These are phyloP conservation scores for Papilio dardanus DNA, from an alignment of 1,140 invertebrate species.

Conservation along the genomic window DNA sequence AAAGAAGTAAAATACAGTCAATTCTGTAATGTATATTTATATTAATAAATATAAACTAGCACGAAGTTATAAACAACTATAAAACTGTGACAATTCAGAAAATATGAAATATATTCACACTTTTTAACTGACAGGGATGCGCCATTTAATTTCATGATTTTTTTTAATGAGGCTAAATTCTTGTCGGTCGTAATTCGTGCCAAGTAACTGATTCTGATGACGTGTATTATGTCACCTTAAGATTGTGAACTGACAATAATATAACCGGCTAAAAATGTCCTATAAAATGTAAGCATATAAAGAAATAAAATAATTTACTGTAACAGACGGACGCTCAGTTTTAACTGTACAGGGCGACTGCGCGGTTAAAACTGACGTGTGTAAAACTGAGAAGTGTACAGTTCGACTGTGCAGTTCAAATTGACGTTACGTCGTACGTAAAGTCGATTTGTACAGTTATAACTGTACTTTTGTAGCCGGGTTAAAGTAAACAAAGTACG, in stretches of 20 bases:
- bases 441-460: no score
- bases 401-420: no score
- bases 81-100: background rate
- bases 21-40: background rate
- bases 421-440: no score
- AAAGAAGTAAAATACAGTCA: background rate
- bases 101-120: background rate
- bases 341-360: no score
- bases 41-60: background rate
- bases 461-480: no score
- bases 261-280: background rate
- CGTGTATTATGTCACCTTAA: background rate
- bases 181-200: background rate
- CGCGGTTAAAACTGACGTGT: no score
- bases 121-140: conserved; percentile 6
- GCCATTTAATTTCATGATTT: conserved; percentile 15
- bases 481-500: no score
- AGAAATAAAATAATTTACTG: no score
- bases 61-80: background rate
- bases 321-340: no score
- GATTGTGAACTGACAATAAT: background rate
- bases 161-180: conserved; percentile 15
- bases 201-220: background rate
- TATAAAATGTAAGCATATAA: no score
- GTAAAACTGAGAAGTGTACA: no score